Percentiles rank a stretch among this genome's conserved stretches.
These are phyloP conservation scores for Gymnoscelis rufifasciata DNA, from an alignment of 2,888 invertebrate species.

Conservation along the genomic window DNA sequence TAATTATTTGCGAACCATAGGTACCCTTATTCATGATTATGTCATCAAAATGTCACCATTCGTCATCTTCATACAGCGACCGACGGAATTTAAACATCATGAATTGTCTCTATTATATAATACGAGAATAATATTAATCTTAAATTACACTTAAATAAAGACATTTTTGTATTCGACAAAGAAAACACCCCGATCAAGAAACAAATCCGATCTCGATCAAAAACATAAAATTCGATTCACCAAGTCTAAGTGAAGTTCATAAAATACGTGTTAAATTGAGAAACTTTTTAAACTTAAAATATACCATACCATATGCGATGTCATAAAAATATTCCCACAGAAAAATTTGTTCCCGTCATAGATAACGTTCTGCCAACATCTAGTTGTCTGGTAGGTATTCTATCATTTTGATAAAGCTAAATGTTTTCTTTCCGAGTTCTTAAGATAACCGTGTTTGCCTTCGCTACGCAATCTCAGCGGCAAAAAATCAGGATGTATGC, in stretches of 20 bases:
- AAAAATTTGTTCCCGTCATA: constrained; percentile 16
- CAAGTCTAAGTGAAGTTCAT: background rate
- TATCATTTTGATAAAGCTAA: constrained; percentile 58
- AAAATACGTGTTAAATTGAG: background rate
- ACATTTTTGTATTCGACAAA: no score
- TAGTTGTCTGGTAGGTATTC: constrained; percentile 35
- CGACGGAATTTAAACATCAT: constrained; percentile 23
- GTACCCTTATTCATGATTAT: background rate
- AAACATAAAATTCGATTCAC: no score
- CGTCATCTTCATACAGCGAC: constrained; percentile 23
- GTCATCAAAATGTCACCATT: constrained; percentile 25
- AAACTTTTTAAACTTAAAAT: background rate
- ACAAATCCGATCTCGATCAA: no score
- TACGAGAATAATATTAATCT: no score
- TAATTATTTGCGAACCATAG: background rate
- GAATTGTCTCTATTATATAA: no score
- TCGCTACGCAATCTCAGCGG: constrained; percentile 54
- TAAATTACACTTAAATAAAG: no score
- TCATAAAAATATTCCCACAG: constrained; percentile 21
- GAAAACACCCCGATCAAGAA: no score
- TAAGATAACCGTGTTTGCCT: constrained; percentile 65
- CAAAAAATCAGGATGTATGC: constrained; percentile 65
- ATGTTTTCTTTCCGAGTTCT: constrained; percentile 47
- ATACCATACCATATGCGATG: background rate
- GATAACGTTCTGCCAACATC: constrained; percentile 26